A percentile compares a stretch with the other conserved stretches of the same genome.
phyloP scores from a whole-genome alignment of 2,888 invertebrate species.

The Ochlodes sylvanus region DNA sequence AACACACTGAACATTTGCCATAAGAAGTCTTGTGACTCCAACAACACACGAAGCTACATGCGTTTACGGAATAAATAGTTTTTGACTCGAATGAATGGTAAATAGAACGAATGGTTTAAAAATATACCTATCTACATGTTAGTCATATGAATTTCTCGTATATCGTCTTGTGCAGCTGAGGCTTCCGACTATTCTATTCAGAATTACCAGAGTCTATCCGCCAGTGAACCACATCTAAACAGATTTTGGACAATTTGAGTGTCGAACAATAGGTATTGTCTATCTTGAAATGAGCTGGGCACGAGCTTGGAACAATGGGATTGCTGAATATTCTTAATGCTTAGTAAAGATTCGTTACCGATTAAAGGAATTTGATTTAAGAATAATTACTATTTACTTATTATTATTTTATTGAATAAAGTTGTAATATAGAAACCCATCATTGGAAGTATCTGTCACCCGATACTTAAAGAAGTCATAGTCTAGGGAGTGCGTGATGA shows the following conservation, averaged over 20 bases:
- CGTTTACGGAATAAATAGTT: too few species aligned
- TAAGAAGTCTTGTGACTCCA: too few species aligned
- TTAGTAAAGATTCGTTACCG: constrained; percentile 66
- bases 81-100: too few species aligned
- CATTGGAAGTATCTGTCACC: too few species aligned
- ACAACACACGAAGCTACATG: too few species aligned
- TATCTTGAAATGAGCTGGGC: constrained; percentile 73
- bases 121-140: neutral
- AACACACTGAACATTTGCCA: too few species aligned
- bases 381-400: neutral
- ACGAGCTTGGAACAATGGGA: constrained; percentile 68
- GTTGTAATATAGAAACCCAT: too few species aligned
- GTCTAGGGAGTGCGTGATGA: too few species aligned
- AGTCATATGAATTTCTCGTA: neutral
- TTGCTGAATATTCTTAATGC: constrained; percentile 53
- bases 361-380: constrained; percentile 36
- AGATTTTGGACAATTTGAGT: constrained; percentile 66
- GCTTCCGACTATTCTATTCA: constrained; percentile 52
- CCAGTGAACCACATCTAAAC: constrained; percentile 67
- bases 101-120: too few species aligned
- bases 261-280: constrained; percentile 76
- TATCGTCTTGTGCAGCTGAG: constrained; percentile 22
- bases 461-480: too few species aligned
- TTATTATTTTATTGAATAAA: neutral
- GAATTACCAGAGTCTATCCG: constrained; percentile 60